phyloP scores from a whole-genome alignment of 2,113 vertebrate genomes.

The Spea bombifrons region DNA sequence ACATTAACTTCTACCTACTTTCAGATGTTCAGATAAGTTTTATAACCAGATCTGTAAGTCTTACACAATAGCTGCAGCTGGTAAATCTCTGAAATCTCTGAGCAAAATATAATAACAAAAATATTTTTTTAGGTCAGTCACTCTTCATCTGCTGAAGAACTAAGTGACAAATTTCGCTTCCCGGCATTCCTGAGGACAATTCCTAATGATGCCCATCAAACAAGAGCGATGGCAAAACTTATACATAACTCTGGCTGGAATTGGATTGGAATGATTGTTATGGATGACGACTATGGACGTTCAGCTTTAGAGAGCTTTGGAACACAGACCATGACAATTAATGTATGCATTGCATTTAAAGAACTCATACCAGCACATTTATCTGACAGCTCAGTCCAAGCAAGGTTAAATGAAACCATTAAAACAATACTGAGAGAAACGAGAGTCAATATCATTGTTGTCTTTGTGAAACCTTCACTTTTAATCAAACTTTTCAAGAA shows the following conservation, averaged over 20 bases:
- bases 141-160: constrained; percentile 77
- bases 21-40: too few species aligned
- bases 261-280: constrained; percentile 80
- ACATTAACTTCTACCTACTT: too few species aligned
- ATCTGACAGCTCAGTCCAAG: constrained; percentile 57
- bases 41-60: too few species aligned
- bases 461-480: constrained; percentile 73
- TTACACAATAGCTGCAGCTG: too few species aligned
- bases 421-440: constrained; percentile 68
- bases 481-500: constrained; percentile 69
- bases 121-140: constrained; percentile 76
- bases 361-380: constrained; percentile 74
- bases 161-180: constrained; percentile 84
- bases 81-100: not conserved
- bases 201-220: constrained; percentile 80
- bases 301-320: constrained; percentile 74
- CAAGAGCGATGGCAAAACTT: constrained; percentile 76
- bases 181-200: constrained; percentile 83
- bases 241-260: constrained; percentile 73
- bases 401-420: constrained; percentile 59
- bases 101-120: not conserved
- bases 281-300: constrained; percentile 80
- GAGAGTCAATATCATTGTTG: constrained; percentile 77
- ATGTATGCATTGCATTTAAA: constrained; percentile 82
- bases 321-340: constrained; percentile 64